Percentiles rank a stretch among this genome's conserved stretches.
Evolutionary conservation across 2,113 vertebrate species (phyloP).

Genomic region (Lota lota): DNA sequence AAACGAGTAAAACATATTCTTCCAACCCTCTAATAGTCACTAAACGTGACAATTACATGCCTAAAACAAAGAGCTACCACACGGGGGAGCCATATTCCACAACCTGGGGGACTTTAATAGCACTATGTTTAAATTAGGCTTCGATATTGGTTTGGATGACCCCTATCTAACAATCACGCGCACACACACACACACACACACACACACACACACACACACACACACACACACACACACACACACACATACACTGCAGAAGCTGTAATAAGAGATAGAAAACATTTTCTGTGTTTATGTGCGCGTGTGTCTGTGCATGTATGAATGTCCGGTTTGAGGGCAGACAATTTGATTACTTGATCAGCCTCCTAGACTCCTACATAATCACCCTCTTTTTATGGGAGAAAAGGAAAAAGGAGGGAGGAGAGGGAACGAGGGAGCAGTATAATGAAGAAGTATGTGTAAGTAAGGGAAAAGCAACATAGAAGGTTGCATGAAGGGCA

Average conservation of each 20-base stretch:
- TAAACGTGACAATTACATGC: not conserved
- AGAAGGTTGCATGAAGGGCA: constrained; percentile 36
- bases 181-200: not conserved
- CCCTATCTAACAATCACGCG: too few species aligned
- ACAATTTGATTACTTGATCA: constrained; percentile 23
- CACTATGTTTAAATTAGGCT: not conserved
- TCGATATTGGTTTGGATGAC: not conserved
- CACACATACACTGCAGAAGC: constrained; percentile 22
- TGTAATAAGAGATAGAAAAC: not conserved
- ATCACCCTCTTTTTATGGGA: constrained; percentile 23
- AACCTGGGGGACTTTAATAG: not conserved
- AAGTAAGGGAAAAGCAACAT: constrained; percentile 12
- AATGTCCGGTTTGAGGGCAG: not conserved
- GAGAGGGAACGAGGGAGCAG: not conserved
- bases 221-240: constrained; percentile 4
- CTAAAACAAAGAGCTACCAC: constrained; percentile 18
- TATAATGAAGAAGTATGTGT: constrained; percentile 13
- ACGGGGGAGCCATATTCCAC: constrained; percentile 40
- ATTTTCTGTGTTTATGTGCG: not conserved
- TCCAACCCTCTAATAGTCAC: too few species aligned
- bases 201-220: not conserved
- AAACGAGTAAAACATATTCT: too few species aligned
- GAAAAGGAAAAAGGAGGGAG: constrained; percentile 17
- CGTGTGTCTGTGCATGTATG: not conserved
- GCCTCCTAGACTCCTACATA: constrained; percentile 14